Percentiles rank a stretch among this genome's conserved stretches.
Conservation (phyloP, 2,113 vertebrate species). For the Aegotheles bennettii region DNA sequence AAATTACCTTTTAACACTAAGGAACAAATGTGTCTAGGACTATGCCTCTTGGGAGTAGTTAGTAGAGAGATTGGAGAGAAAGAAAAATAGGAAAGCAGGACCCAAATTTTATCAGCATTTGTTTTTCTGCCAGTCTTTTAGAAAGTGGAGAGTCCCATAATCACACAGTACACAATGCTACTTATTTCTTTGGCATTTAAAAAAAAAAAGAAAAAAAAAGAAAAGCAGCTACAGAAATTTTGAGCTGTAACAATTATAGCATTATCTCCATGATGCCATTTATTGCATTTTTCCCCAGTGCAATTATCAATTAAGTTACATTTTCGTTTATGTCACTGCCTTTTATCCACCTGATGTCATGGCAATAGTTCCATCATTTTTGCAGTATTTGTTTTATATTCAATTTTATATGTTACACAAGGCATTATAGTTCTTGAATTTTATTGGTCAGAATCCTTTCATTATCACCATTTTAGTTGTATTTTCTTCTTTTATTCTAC, state of each 20-base stretch:
- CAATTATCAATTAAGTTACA: background rate
- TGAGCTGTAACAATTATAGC: background rate
- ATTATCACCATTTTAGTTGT: background rate
- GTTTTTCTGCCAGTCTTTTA: background rate
- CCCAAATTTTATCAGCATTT: background rate
- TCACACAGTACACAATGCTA: background rate
- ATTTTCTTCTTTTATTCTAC: background rate
- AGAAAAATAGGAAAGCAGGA: background rate
- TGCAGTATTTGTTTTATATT: background rate
- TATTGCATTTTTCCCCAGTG: background rate
- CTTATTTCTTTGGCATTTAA: background rate
- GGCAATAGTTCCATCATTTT: background rate
- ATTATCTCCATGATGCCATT: fast-evolving
- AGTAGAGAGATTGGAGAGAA: background rate
- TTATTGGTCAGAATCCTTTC: background rate
- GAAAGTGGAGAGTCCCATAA: background rate
- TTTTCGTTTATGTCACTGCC: background rate
- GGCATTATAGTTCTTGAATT: background rate
- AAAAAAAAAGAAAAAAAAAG: background rate
- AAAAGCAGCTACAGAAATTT: background rate
- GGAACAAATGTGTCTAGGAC: background rate
- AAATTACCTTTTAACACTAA: background rate
- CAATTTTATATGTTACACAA: background rate
- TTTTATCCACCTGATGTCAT: background rate
- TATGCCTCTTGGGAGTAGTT: fast-evolving